A percentile compares a stretch with the other conserved stretches of the same genome.
These are phyloP conservation scores for Diplodus puntazzo DNA, from an alignment of 2,797 vertebrate genomes.

Conservation along the genomic window DNA sequence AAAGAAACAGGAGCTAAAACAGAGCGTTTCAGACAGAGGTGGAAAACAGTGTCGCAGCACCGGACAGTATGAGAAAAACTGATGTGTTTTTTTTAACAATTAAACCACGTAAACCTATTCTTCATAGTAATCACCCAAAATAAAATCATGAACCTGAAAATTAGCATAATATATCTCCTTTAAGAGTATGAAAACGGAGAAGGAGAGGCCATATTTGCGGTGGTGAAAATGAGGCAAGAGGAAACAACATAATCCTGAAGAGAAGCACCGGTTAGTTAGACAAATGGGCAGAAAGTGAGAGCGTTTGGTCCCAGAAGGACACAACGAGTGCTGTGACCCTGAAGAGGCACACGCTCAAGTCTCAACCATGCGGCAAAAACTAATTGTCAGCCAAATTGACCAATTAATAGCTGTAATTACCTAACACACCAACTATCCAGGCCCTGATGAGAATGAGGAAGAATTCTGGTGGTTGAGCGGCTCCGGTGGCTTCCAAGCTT, in stretches of 20 bases:
- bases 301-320: background rate
- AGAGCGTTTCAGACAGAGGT: too few relatives aligned
- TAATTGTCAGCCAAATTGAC: slow-evolving; percentile 76
- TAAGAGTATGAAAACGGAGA: slow-evolving; percentile 5
- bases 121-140: too few relatives aligned
- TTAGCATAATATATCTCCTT: too few relatives aligned
- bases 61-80: too few relatives aligned
- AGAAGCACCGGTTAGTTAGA: background rate
- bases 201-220: background rate
- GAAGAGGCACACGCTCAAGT: slow-evolving; percentile 48
- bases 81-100: too few relatives aligned
- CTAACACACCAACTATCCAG: slow-evolving; percentile 49
- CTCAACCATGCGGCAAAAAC: slow-evolving; percentile 62
- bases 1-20: too few relatives aligned
- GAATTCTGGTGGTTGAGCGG: slow-evolving; percentile 19
- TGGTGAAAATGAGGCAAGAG: background rate
- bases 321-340: slow-evolving; percentile 40
- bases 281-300: slow-evolving; percentile 6
- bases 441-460: slow-evolving; percentile 57
- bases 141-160: too few relatives aligned
- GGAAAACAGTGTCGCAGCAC: too few relatives aligned
- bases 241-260: background rate
- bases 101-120: too few relatives aligned
- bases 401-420: slow-evolving; percentile 79
- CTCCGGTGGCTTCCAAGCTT: slow-evolving; percentile 25